Evolutionary conservation across 2,113 vertebrate genomes (phyloP).

Genomic region (Python bivittatus): DNA sequence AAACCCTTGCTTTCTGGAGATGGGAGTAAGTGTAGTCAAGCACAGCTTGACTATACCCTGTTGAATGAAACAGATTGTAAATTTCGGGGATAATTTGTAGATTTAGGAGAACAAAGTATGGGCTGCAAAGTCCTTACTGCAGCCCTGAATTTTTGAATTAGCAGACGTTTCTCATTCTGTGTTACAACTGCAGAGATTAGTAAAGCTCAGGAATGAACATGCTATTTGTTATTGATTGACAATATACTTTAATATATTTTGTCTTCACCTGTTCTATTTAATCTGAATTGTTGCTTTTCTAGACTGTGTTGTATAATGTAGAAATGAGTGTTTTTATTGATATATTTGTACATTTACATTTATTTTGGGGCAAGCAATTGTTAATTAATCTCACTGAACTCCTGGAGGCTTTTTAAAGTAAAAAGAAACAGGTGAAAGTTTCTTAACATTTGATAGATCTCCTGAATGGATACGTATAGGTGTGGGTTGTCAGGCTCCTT

Average conservation of each 20-base stretch:
- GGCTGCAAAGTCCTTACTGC: neutral
- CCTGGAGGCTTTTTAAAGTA: neutral
- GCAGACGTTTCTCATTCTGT: neutral
- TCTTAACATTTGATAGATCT: neutral
- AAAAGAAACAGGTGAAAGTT: neutral
- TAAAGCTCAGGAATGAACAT: no score
- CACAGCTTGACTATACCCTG: no score
- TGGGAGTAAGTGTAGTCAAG: no score
- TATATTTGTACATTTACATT: neutral
- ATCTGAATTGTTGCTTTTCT: neutral
- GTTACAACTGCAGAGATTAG: neutral
- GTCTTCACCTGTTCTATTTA: neutral
- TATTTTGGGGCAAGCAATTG: neutral
- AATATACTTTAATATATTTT: constrained; percentile 3
- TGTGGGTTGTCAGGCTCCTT: neutral
- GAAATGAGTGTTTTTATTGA: neutral
- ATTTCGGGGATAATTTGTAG: neutral
- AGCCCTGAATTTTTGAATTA: neutral
- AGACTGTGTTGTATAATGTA: neutral
- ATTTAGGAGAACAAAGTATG: neutral
- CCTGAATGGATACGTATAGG: neutral
- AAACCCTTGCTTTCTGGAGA: no score
- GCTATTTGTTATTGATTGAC: neutral
- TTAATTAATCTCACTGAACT: no score
- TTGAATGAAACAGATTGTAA: no score